A percentile compares a stretch with the other conserved stretches of the same genome.
Conservation (phyloP, 2,113 vertebrate species). For the Perca fluviatilis region DNA sequence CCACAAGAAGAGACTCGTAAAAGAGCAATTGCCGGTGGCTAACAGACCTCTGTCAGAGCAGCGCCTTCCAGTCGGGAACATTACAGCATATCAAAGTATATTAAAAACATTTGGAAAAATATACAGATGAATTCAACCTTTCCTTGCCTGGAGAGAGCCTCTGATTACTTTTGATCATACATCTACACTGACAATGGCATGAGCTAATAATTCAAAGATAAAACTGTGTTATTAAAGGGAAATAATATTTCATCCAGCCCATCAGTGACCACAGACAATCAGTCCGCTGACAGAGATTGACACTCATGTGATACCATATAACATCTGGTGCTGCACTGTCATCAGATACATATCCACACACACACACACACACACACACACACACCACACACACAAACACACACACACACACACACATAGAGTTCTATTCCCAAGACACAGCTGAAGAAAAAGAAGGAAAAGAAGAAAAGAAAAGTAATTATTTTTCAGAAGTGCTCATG, state of each 20-base stretch:
- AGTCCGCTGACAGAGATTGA: background rate
- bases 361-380: background rate
- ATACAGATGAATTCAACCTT: background rate
- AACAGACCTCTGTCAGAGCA: background rate
- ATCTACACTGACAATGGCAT: background rate
- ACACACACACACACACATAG: background rate
- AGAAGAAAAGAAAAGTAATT: slow-evolving; percentile 12
- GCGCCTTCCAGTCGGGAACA: background rate
- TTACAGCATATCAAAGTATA: background rate
- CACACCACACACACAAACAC: background rate
- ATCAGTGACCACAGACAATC: background rate
- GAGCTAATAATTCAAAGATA: slow-evolving; percentile 2
- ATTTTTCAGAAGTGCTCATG: background rate
- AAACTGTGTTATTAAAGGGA: background rate
- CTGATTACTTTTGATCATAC: background rate
- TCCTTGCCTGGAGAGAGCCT: background rate
- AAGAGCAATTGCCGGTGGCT: background rate
- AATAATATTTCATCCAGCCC: background rate
- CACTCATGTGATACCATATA: background rate
- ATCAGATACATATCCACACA: slow-evolving; percentile 7
- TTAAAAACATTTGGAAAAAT: background rate
- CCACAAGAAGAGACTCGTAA: background rate
- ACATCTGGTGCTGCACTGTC: slow-evolving; percentile 15
- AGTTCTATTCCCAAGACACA: background rate
- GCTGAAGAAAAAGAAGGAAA: background rate